phyloP scores from a whole-genome alignment of 2,797 vertebrate species.

The Triplophysa bombifrons region DNA sequence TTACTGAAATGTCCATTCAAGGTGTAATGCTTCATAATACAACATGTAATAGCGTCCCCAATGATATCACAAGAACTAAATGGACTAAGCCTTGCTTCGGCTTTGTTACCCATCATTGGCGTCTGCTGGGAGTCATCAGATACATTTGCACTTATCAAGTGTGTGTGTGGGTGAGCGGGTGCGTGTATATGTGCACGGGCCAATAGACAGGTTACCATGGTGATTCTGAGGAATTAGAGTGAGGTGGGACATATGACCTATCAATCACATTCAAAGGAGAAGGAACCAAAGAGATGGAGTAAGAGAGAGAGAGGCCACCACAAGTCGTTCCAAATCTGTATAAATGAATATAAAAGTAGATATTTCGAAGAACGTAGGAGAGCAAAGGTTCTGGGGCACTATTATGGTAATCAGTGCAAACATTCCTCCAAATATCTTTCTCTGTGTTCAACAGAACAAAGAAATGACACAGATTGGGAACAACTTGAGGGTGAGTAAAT shows the following conservation, averaged over 20 bases:
- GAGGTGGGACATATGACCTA: conserved; percentile 58
- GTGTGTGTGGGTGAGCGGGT: conserved; percentile 41
- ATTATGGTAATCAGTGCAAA: too few species aligned
- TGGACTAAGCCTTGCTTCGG: background rate
- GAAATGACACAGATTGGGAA: too few species aligned
- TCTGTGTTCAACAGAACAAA: too few species aligned
- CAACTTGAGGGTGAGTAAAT: too few species aligned
- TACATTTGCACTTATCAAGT: conserved; percentile 31
- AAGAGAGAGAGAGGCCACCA: background rate
- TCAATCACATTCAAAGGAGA: conserved; percentile 46
- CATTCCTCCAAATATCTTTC: too few species aligned
- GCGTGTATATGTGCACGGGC: conserved; percentile 39
- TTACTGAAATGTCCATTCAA: too few species aligned
- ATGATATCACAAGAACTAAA: background rate
- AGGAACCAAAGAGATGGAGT: conserved; percentile 19
- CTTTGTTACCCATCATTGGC: conserved; percentile 14
- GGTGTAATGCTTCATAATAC: background rate
- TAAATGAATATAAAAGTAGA: too few species aligned
- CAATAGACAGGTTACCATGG: conserved; percentile 57
- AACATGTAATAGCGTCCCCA: background rate
- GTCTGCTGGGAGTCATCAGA: conserved; percentile 41
- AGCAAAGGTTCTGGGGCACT: too few species aligned
- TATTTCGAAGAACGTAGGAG: too few species aligned
- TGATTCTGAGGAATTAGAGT: conserved; percentile 54
- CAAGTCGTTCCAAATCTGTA: too few species aligned